Conservation (phyloP, 2,113 vertebrate species). For the Hemicordylus capensis region DNA sequence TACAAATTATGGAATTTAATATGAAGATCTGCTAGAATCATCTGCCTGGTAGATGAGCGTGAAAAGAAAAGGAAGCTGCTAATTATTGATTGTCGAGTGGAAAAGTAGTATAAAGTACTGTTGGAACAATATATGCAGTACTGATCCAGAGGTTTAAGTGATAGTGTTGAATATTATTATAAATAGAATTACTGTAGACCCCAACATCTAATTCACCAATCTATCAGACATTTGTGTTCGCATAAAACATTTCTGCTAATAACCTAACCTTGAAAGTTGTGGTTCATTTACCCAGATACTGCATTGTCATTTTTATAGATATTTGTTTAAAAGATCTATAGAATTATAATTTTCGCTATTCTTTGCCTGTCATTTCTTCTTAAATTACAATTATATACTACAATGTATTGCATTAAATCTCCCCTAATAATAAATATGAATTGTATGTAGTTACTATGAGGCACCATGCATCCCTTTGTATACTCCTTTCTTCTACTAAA, state of each 20-base stretch:
- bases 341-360: not conserved
- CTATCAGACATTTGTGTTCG: constrained; percentile 16
- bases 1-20: not conserved
- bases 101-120: not conserved
- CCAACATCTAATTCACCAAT: constrained; percentile 6
- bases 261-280: constrained; percentile 8
- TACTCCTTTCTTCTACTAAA: no score
- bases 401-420: no score
- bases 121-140: not conserved
- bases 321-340: not conserved
- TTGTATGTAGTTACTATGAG: no score
- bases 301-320: no score
- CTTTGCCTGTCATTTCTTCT: no score
- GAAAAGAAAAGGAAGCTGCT: not conserved
- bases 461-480: no score
- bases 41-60: not conserved
- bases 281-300: no score
- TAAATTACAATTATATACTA: no score
- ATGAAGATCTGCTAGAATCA: not conserved
- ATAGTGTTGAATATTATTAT: not conserved
- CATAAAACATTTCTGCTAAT: constrained; percentile 9
- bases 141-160: not conserved
- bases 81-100: not conserved
- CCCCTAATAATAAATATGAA: no score
- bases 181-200: not conserved